Conservation (phyloP, 2,113 vertebrate species). For the Engystomops pustulosus region DNA sequence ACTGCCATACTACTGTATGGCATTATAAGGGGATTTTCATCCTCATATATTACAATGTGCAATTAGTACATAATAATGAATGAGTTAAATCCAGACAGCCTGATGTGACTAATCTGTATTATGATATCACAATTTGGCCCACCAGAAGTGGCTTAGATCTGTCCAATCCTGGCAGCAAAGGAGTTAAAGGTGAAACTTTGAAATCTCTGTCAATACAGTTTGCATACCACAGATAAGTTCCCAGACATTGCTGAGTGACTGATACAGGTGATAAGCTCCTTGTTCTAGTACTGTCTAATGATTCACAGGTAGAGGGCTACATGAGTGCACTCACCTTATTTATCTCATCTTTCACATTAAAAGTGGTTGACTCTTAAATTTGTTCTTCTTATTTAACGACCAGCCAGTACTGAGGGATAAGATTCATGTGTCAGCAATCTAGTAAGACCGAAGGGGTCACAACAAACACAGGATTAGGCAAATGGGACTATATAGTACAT, state of each 20-base stretch:
- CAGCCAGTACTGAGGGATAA: neutral
- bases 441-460: too few species aligned
- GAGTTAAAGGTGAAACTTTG: neutral
- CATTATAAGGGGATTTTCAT: too few species aligned
- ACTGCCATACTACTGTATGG: too few species aligned
- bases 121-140: neutral
- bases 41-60: too few species aligned
- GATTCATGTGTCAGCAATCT: neutral
- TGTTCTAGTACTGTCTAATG: neutral
- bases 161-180: neutral
- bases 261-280: constrained; percentile 23
- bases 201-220: constrained; percentile 18
- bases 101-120: too few species aligned
- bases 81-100: too few species aligned
- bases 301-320: constrained; percentile 6
- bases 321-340: neutral
- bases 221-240: constrained; percentile 33
- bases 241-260: constrained; percentile 28
- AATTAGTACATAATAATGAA: too few species aligned
- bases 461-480: neutral
- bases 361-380: neutral
- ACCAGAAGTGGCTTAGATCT: neutral
- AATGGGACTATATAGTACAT: too few species aligned
- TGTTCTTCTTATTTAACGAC: neutral
- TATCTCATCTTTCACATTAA: neutral